These are phyloP conservation scores for Mungos mungo DNA, from an alignment of 2,113 vertebrate species.

Conservation along the genomic window DNA sequence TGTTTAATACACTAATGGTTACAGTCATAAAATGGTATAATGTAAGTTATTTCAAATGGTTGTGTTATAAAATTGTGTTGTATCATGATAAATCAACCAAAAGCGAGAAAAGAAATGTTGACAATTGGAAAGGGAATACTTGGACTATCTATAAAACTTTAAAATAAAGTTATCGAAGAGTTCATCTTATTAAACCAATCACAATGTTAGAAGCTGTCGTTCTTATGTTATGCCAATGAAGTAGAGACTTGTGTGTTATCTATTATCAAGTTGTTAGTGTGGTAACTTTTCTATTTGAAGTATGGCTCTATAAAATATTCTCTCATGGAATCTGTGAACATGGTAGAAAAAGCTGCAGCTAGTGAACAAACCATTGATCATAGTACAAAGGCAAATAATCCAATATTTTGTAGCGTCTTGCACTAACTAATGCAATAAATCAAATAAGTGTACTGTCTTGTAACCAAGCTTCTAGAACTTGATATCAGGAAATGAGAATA, in stretches of 20 bases:
- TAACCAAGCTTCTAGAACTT: background rate
- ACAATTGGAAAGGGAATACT: slow-evolving; percentile 45
- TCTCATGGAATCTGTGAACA: background rate
- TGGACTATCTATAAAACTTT: background rate
- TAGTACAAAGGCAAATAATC: background rate
- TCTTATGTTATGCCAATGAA: background rate
- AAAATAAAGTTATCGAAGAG: background rate
- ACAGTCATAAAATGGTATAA: slow-evolving; percentile 38
- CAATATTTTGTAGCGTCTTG: background rate
- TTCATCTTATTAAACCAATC: background rate
- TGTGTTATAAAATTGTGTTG: slow-evolving; percentile 19
- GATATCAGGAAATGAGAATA: background rate
- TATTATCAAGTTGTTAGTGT: background rate
- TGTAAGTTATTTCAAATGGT: slow-evolving; percentile 40
- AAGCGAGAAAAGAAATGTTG: slow-evolving; percentile 18
- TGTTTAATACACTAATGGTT: slow-evolving; percentile 43
- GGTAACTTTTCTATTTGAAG: background rate
- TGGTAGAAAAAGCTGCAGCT: background rate
- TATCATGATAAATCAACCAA: slow-evolving; percentile 14
- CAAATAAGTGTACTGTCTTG: background rate
- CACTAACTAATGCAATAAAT: background rate
- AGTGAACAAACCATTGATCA: background rate
- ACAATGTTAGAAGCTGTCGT: background rate
- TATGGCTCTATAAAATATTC: background rate
- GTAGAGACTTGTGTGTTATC: background rate